phyloP scores from a whole-genome alignment of 2,888 invertebrate genomes.

The Parnassius mnemosyne region DNA sequence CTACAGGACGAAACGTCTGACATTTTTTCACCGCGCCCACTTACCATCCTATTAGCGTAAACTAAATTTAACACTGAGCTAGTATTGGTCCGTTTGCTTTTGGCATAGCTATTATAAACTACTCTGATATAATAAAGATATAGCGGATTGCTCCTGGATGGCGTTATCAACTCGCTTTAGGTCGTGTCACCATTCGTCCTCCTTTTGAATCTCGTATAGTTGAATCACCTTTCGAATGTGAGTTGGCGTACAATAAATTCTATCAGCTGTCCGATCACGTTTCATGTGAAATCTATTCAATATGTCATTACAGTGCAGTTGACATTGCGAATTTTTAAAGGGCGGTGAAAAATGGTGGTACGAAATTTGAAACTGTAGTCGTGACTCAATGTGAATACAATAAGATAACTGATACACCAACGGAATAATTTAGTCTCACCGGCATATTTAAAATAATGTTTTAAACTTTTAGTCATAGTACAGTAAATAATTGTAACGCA shows the following conservation, averaged over 20 bases:
- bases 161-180: constrained; percentile 65
- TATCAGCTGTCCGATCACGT: constrained; percentile 26
- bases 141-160: constrained; percentile 55
- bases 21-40: constrained; percentile 45
- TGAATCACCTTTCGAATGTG: constrained; percentile 40
- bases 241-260: constrained; percentile 16
- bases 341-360: constrained; percentile 18
- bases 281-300: constrained; percentile 11
- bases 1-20: constrained; percentile 42
- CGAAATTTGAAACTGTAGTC: constrained; percentile 24
- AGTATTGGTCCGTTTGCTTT: constrained; percentile 29
- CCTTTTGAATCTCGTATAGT: constrained; percentile 47
- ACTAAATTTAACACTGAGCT: not conserved
- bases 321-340: constrained; percentile 22
- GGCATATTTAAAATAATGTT: too few species aligned
- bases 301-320: constrained; percentile 13
- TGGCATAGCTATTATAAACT: constrained; percentile 38
- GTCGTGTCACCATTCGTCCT: constrained; percentile 63
- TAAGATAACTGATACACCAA: constrained; percentile 14
- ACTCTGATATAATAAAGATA: constrained; percentile 52
- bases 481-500: too few species aligned
- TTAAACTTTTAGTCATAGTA: too few species aligned
- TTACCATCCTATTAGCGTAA: constrained; percentile 29
- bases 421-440: too few species aligned
- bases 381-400: constrained; percentile 26